phyloP scores from a whole-genome alignment of 2,113 vertebrate genomes.

The Strigops habroptila region DNA sequence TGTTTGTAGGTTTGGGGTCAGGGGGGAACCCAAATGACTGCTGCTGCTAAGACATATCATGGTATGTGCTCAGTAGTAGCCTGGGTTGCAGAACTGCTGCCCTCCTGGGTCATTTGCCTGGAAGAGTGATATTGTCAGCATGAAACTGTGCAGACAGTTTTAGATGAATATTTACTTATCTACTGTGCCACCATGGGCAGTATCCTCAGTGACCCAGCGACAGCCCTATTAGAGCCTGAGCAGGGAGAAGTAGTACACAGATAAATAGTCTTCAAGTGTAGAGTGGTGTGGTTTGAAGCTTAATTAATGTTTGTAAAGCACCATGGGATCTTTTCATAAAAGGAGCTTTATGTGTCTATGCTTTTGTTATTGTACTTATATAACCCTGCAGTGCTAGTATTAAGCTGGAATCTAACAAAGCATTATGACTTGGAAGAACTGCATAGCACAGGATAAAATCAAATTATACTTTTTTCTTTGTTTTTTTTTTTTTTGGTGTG shows the following conservation, averaged over 20 bases:
- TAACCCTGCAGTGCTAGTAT: neutral
- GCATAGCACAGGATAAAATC: neutral
- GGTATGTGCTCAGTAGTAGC: neutral
- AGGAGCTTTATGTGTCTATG: neutral
- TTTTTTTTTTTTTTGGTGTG: neutral
- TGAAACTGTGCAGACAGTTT: neutral
- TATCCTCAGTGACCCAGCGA: neutral
- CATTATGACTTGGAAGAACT: fast-evolving
- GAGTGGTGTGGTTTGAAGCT: neutral
- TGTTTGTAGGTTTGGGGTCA: fast-evolving
- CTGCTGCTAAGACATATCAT: neutral
- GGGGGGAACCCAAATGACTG: neutral
- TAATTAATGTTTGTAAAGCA: neutral
- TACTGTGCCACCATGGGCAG: fast-evolving
- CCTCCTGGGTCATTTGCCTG: neutral
- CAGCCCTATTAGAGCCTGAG: neutral
- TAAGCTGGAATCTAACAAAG: neutral
- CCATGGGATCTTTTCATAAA: neutral
- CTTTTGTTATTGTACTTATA: neutral
- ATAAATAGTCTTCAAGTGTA: neutral
- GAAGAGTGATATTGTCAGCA: neutral
- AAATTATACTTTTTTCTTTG: neutral
- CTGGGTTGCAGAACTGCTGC: neutral
- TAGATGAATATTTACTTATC: neutral
- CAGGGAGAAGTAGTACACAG: neutral